Evolutionary conservation across 1,140 invertebrate genomes (phyloP), one percentile per base, ranked within the genome.

Genomic region (Drosophila kikkawai): DNA sequence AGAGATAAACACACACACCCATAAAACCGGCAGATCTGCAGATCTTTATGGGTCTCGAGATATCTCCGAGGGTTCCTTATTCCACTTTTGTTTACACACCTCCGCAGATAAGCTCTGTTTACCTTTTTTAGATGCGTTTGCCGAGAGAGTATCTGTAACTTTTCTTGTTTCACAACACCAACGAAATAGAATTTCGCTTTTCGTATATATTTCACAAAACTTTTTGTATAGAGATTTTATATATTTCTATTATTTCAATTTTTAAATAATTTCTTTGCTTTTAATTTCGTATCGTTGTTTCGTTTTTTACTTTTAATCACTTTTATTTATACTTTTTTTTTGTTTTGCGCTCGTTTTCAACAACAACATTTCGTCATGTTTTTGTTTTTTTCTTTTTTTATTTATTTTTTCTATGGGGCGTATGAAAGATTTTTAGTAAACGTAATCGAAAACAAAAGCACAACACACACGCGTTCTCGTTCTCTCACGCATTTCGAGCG

Each of bases 391-490:
- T 61, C 34, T 51, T 51, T 36, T 37, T 37, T 48, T 26, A 48
- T 48, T 26, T 48, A 15, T 75, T 48, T 45, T 48, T 51, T 75
- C 65, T 64, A 69, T 77, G 81, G 67, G 45, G 69, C 67, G 37
- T 44, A 73, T 53, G 57, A 84, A 75, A 82, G 56, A 82, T 79
- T 57, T 17, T 32, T 86, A 55, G 79, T 87, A 80, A 85, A 64
- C 82, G 82, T 76, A 82, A 85, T 82, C 82, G 61, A 88, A 82
- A 86, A 80, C 71, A 84, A 86, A 71, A 58, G 65, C 83, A 87
- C 76, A 32, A 50, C 45, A 71, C 56, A 22, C 34, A 71, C 58
- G 61, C 56, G 63, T 51, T 59, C 55, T 68, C 48, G 12, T 22
- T 50, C 44, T 15, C 32, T 26, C 15, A 19, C 53, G 53, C 34